A percentile compares a stretch with the other conserved stretches of the same genome.
These are phyloP conservation scores for Amia ocellicauda DNA, from an alignment of 2,113 vertebrate genomes.

Conservation along the genomic window DNA sequence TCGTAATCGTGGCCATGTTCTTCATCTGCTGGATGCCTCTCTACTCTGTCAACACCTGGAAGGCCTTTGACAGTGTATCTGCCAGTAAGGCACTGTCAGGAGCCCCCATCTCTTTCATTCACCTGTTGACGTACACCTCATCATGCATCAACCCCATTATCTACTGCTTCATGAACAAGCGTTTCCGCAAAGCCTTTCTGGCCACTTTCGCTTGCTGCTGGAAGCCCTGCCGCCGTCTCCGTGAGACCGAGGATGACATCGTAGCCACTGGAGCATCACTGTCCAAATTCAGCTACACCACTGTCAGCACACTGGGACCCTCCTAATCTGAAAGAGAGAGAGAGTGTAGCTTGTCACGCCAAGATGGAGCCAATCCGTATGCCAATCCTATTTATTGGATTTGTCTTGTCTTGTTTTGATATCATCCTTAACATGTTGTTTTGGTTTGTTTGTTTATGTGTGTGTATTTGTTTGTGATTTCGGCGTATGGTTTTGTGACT, in stretches of 20 bases:
- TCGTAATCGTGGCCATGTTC: conserved; percentile 87
- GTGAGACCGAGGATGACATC: conserved; percentile 68
- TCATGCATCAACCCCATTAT: conserved; percentile 90
- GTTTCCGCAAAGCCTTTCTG: conserved; percentile 83
- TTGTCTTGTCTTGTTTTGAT: neutral
- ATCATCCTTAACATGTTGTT: too few relatives aligned
- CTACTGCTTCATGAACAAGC: conserved; percentile 98
- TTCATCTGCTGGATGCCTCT: conserved; percentile 94
- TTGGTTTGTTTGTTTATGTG: too few relatives aligned
- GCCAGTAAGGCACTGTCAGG: conserved; percentile 78
- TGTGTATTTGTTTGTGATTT: too few relatives aligned
- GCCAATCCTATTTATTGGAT: neutral
- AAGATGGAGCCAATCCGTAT: too few relatives aligned
- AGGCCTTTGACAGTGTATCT: conserved; percentile 70
- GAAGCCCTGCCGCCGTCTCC: conserved; percentile 41
- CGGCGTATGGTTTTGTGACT: too few relatives aligned
- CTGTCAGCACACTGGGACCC: conserved; percentile 82
- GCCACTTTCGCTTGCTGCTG: conserved; percentile 74
- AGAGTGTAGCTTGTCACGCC: too few relatives aligned
- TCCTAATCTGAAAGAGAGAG: conserved; percentile 54
- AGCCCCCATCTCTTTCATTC: conserved; percentile 89
- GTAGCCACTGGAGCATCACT: conserved; percentile 72
- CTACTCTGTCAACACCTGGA: conserved; percentile 89
- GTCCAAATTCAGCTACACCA: conserved; percentile 91
- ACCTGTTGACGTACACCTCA: conserved; percentile 82